Evolutionary conservation across 2,797 vertebrate species (phyloP).

Genomic region (Halcyon badia): DNA sequence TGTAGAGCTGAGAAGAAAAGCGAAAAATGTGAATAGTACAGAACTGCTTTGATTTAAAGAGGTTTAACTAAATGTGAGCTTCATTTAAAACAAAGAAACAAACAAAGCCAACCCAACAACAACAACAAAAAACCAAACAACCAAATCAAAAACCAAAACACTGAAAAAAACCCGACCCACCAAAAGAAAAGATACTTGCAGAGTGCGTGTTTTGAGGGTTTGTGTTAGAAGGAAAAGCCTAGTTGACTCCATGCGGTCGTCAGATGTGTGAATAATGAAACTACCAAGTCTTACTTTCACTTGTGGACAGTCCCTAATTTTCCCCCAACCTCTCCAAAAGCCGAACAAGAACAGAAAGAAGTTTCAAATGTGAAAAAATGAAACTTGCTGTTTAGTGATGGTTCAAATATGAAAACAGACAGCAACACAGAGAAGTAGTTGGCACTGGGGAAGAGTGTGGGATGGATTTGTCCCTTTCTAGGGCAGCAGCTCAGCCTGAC

Average conservation of each 20-base stretch:
- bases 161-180: not conserved
- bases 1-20: slow-evolving; percentile 22
- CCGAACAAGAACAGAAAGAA: slow-evolving; percentile 39
- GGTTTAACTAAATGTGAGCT: not conserved
- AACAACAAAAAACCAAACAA: not conserved
- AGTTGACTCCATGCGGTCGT: slow-evolving; percentile 30
- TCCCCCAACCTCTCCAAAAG: slow-evolving; percentile 29
- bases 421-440: not conserved
- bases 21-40: slow-evolving; percentile 32
- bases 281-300: slow-evolving; percentile 42
- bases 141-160: not conserved
- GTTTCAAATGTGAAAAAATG: slow-evolving; percentile 58
- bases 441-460: not conserved
- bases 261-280: slow-evolving; percentile 45
- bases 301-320: slow-evolving; percentile 46
- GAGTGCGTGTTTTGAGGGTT: slow-evolving; percentile 11
- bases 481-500: not conserved
- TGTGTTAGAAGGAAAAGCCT: slow-evolving; percentile 35
- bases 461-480: not conserved
- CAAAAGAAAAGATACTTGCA: not conserved
- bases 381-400: slow-evolving; percentile 12
- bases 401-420: not conserved
- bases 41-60: slow-evolving; percentile 13
- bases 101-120: not conserved
- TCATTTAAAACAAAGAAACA: not conserved